Percentiles rank a stretch among this genome's conserved stretches.
These are phyloP conservation scores for Aleiodes testaceus DNA, from an alignment of 2,888 invertebrate genomes.

Conservation along the genomic window DNA sequence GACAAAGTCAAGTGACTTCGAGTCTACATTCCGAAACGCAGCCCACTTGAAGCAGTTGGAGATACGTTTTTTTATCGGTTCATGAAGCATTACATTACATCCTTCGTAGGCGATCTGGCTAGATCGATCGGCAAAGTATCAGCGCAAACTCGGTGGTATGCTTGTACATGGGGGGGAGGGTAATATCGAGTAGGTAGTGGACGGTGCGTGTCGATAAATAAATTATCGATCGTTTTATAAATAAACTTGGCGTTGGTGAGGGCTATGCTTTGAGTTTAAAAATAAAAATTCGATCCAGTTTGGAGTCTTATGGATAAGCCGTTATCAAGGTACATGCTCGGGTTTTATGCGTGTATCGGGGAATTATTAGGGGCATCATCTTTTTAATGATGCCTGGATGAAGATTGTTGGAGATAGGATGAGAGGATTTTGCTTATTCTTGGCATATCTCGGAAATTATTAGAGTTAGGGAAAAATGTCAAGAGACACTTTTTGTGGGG, in stretches of 20 bases:
- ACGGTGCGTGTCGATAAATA: conserved; percentile 54
- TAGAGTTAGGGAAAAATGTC: no score
- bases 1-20: conserved; percentile 44
- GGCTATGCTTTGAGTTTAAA: neutral
- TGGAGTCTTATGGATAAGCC: conserved; percentile 29
- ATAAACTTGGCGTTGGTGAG: conserved; percentile 54
- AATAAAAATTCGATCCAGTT: conserved; percentile 31
- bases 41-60: conserved; percentile 48
- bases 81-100: neutral
- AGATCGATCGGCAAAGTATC: conserved; percentile 12
- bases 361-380: conserved; percentile 39
- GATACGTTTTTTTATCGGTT: conserved; percentile 21
- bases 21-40: conserved; percentile 50
- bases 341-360: conserved; percentile 43
- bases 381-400: neutral
- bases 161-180: neutral
- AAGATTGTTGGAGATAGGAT: neutral
- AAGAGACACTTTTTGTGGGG: no score
- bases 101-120: conserved; percentile 39
- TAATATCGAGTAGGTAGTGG: neutral
- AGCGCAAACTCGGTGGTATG: conserved; percentile 10
- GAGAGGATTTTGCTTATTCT: no score
- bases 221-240: conserved; percentile 62
- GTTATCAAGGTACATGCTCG: conserved; percentile 21
- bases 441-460: no score